phyloP scores from a whole-genome alignment of 2,888 invertebrate species.

The Drosophila paranaensis region DNA sequence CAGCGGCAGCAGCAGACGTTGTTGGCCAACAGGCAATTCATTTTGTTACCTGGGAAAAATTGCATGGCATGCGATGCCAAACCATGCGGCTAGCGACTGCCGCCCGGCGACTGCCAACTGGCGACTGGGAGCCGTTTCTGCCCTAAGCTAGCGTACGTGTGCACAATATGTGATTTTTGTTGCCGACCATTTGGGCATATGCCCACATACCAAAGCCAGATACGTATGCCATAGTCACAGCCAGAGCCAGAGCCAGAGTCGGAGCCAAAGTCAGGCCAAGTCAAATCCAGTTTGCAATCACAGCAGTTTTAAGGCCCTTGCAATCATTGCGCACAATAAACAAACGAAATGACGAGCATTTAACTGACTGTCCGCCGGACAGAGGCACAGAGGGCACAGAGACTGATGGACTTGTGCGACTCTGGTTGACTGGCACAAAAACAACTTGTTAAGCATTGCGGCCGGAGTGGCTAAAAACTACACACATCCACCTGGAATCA shows the following conservation, averaged over 20 bases:
- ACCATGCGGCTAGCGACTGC: constrained; percentile 46
- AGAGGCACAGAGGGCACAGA: constrained; percentile 1
- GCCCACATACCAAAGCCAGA: constrained; percentile 24
- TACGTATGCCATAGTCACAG: constrained; percentile 12
- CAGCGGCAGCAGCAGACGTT: constrained; percentile 33
- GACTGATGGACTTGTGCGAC: constrained; percentile 10
- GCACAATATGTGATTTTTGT: constrained; percentile 77
- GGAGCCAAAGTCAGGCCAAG: constrained; percentile 50
- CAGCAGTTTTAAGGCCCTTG: constrained; percentile 69
- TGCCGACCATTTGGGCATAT: constrained; percentile 70
- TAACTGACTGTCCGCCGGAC: constrained; percentile 68
- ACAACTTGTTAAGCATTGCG: constrained; percentile 67
- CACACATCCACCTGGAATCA: constrained; percentile 1
- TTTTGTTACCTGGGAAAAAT: constrained; percentile 77
- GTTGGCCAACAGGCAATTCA: constrained; percentile 69
- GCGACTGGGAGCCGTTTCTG: constrained; percentile 21
- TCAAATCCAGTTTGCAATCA: constrained; percentile 67
- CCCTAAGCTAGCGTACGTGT: constrained; percentile 71
- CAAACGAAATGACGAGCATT: constrained; percentile 79
- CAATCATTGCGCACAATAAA: constrained; percentile 79
- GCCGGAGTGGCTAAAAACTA: constrained; percentile 38
- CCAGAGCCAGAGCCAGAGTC: constrained; percentile 13
- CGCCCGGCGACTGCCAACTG: constrained; percentile 22
- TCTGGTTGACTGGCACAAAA: constrained; percentile 34
- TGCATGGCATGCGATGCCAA: constrained; percentile 68